Evolutionary conservation across 2,113 vertebrate genomes (phyloP), one percentile per base, ranked within the genome.

Genomic region (human (Homo sapiens)): DNA sequence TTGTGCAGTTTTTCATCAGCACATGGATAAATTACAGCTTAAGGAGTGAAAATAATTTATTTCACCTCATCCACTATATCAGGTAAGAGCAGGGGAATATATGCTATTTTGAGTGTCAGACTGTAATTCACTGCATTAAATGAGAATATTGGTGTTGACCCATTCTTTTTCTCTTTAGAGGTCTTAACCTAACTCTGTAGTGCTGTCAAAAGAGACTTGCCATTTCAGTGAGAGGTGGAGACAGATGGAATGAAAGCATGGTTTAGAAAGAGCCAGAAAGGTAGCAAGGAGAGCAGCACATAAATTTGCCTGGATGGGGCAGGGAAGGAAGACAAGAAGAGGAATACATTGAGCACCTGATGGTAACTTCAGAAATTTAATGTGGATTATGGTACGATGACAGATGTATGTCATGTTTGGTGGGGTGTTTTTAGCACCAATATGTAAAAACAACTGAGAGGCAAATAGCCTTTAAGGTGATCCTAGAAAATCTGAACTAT

Each of bases 81-180:
- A 55, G 40, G 55, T 48, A 55, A 43, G 14, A 87, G 82, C 72
- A 27, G 59, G 68, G 18, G 4, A 50, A 82, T 50, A 8, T 30
- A 45, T 88, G 85, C 11, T 48, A 16, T 66, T 81, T n/a, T 72
- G 30, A 35, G 72, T n/a, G 30, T 57, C 75, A 45, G 93, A 64
- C 40, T 55, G 32, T 68, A 59, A 93, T 43, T 92, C 81, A 80
- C 27, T 6, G 40, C 18, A 45, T 64, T 76, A 50, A 70, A 80
- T 38, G 48, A 92, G 79, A 87, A 86, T 79, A 87, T 89, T 32
- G 5, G 48, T 70, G 93, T 89, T 75, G 76, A 95, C 84, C 57
- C n/a, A 9, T 13, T 14, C 64, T 50, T 40, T 18, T 25, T 64
- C 25, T 38, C 35, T 57, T 76, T 40, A 57, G 32, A 89, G 73